Base-by-base conservation (phyloP, 1,140 invertebrate species). In the Acromyrmex heyeri region DNA sequence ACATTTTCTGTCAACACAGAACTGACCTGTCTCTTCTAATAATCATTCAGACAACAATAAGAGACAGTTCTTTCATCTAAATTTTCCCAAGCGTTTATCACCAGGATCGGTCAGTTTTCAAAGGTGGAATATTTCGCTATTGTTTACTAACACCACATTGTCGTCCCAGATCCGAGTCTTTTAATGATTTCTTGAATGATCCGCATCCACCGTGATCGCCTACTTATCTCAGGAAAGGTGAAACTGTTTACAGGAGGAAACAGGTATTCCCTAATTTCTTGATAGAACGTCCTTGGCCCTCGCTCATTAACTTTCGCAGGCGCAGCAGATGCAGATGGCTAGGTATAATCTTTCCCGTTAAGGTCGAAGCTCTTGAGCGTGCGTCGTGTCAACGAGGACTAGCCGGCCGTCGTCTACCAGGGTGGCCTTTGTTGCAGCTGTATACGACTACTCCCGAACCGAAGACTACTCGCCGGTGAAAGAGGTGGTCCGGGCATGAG, bases 381-480 rank as follows among this genome's bases (percentile, higher is more conserved):
- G 91, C 90, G 91, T 94, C 90, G 93, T 93, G 89, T 92, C 87
- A 93, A 91, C 92, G 88, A 93, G 92, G 88, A 94, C 94, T 94
- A 94, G 90, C 87, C 91, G 87, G 88, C 86, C 87, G 89, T 61
- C 73, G 88, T 85, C 69, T 89, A 79, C 53, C 88, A 87, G 88
- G 87, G 90, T 90, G 82, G 90, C 89, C 89, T 88, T 91, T 88
- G 79, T 89, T 83, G 91, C 86, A 90, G 91, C 89, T 87, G 88
- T 90, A 91, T 87, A 90, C 90, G 91, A 89, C 90, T 91, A 90
- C 88, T 64, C 77, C 53, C 59, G 76, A 69, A 64, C 53, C 59
- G 76, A 69, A 59, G 64, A 76, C 59, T 59, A 67, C 38, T 61
- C 18, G 38, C 16, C 61, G 53, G 34, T 53, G 76, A 86, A 90